phyloP scores from a whole-genome alignment of 2,888 invertebrate genomes.

The Drosophila conformis region DNA sequence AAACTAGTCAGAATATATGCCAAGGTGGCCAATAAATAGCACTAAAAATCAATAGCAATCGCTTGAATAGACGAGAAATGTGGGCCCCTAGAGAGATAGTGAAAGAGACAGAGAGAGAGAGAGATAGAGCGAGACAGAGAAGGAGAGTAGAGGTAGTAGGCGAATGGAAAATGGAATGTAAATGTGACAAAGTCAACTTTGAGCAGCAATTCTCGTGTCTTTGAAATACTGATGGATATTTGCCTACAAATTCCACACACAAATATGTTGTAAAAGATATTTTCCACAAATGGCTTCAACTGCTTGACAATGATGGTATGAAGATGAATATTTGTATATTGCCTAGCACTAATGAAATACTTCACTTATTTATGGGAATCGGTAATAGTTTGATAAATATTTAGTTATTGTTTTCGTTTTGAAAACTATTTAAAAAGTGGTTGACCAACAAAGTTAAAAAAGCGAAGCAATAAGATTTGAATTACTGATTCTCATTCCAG shows the following conservation, averaged over 20 bases:
- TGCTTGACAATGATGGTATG: background rate
- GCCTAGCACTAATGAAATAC: background rate
- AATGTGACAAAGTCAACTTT: constrained; percentile 27
- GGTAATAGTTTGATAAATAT: background rate
- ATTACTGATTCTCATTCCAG: too few relatives aligned
- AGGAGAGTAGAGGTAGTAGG: background rate
- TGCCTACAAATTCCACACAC: background rate
- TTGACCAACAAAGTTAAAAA: background rate
- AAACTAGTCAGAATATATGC: constrained; percentile 56
- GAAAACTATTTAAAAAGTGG: background rate
- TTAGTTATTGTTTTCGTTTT: background rate
- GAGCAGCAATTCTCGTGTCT: constrained; percentile 2
- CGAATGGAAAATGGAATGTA: constrained; percentile 13
- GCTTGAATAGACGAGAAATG: constrained; percentile 26
- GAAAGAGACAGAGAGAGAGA: background rate
- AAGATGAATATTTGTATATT: background rate
- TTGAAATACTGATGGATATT: constrained; percentile 12
- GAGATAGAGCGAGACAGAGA: background rate
- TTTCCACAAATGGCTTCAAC: background rate
- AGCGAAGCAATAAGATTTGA: too few relatives aligned
- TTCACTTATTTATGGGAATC: background rate
- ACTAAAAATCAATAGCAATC: constrained; percentile 64
- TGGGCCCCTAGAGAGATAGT: background rate
- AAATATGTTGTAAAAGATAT: background rate
- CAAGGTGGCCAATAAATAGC: constrained; percentile 60